Conservation (phyloP, 2,113 vertebrate species). For the Chinchilla lanigera region DNA sequence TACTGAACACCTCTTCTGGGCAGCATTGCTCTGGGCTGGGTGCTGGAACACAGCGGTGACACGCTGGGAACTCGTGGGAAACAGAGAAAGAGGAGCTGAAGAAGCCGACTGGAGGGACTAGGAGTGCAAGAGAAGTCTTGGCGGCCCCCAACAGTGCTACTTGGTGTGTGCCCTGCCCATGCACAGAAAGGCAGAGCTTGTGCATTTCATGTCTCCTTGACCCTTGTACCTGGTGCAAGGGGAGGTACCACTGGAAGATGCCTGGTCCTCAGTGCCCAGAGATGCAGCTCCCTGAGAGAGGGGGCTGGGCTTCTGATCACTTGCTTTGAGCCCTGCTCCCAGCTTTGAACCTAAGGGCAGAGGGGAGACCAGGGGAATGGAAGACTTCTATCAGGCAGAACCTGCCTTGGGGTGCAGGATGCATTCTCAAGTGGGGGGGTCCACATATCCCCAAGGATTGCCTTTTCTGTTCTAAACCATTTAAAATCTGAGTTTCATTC, state of each 20-base stretch:
- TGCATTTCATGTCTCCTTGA: accelerated
- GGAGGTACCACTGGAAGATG: background rate
- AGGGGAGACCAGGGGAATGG: background rate
- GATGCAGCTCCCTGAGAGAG: background rate
- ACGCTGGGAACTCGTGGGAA: background rate
- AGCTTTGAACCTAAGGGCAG: background rate
- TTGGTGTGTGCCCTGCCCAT: accelerated
- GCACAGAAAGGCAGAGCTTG: background rate
- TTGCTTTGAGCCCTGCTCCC: background rate
- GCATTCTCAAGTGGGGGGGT: background rate
- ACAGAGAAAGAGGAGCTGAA: background rate
- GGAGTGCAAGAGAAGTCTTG: background rate
- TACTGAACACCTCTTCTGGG: accelerated
- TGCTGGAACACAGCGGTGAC: background rate
- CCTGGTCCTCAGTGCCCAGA: background rate
- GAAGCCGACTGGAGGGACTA: background rate
- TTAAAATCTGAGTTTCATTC: background rate
- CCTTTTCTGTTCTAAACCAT: background rate
- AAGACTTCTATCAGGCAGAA: background rate
- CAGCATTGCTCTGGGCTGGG: background rate
- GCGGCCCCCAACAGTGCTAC: accelerated
- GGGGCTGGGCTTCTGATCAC: background rate
- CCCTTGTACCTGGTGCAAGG: accelerated
- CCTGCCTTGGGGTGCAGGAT: too few relatives aligned
- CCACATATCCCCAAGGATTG: background rate